Base-by-base conservation (phyloP, 30 jellyfish, hydroid and myxozoan genomes). In the Phacellophora camtschatica region DNA sequence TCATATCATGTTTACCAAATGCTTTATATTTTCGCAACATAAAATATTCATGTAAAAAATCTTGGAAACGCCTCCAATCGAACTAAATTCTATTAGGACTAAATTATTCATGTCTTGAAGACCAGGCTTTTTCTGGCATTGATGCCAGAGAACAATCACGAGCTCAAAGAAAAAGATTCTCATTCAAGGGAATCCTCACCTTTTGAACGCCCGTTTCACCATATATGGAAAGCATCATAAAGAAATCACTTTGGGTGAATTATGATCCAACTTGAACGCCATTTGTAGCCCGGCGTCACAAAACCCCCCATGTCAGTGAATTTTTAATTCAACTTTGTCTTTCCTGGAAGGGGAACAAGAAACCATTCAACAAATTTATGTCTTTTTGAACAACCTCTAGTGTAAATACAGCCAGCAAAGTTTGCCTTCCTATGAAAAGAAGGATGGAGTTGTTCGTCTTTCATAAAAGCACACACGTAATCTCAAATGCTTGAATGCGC, bases 371-470 rank as follows among this genome's bases (percentile, higher is more conserved):
- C 45, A 53, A 33, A n/a, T 13, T 62, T 29, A 36, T 20, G 50
- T 18, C 12, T 22, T 62, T 80, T 80, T 18, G 67, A 27, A 31
- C 83, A 39, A 62, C 34, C 51, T 80, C 84, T 64, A 55, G 83
- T 80, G 91, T 15, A 80, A 80, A 80, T 80, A 80, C 72, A 63
- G 84, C 84, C 53, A 80, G 91, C 91, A 80, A 80, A 80, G 91
- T 80, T 80, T 80, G 84, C 59, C 77, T 1, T 64, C 25, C 71
- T 80, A 64, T 54, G 84, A 80, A 80, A 80, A 80, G 91, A 27
- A 64, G 82, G 76, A 65, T 28, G 81, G 84, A 41, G 83, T 62
- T 68, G 86, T 82, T 69, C 81, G 61, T 67, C 69, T 51, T 68
- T 82, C 86, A 67, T 82, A 68, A 82, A 82, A 57, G 94, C 86